These are phyloP conservation scores for Temnothorax curvispinosus DNA, from an alignment of 1,140 invertebrate species.

Conservation along the genomic window DNA sequence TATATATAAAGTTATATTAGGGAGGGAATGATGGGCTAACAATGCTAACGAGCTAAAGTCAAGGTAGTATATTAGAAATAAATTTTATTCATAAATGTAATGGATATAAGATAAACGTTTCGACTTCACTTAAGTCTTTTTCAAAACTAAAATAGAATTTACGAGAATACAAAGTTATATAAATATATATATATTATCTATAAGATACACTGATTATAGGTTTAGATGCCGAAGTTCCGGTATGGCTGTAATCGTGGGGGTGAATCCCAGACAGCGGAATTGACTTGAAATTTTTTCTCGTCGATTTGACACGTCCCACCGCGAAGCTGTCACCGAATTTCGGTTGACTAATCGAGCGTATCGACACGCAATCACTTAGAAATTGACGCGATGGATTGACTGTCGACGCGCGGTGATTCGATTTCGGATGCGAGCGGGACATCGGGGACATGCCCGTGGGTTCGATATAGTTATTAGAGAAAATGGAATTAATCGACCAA, in stretches of 20 bases:
- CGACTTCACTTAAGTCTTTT: too few relatives aligned
- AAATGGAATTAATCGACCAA: slow-evolving; percentile 56
- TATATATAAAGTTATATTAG: neutral
- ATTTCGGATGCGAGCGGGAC: slow-evolving; percentile 62
- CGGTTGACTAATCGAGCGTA: slow-evolving; percentile 63
- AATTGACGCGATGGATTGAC: slow-evolving; percentile 72
- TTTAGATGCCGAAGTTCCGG: neutral
- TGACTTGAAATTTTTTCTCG: slow-evolving; percentile 23
- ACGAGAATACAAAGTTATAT: neutral
- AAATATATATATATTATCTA: neutral
- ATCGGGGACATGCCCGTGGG: slow-evolving; percentile 37
- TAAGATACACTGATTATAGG: neutral
- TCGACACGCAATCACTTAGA: slow-evolving; percentile 71
- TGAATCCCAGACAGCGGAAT: neutral
- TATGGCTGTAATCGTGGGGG: too few relatives aligned
- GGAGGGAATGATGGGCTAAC: too few relatives aligned
- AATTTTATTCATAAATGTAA: too few relatives aligned
- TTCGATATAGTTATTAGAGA: slow-evolving; percentile 56
- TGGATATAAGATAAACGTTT: too few relatives aligned
- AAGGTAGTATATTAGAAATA: too few relatives aligned
- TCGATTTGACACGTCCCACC: slow-evolving; percentile 2
- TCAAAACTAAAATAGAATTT: too few relatives aligned
- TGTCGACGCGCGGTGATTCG: slow-evolving; percentile 67
- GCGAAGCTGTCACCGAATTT: slow-evolving; percentile 47
- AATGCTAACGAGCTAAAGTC: too few relatives aligned